Percentiles rank a stretch among this genome's conserved stretches.
These are phyloP conservation scores for Tretioscincus oriximinensis DNA, from an alignment of 2,113 vertebrate genomes.

Conservation along the genomic window DNA sequence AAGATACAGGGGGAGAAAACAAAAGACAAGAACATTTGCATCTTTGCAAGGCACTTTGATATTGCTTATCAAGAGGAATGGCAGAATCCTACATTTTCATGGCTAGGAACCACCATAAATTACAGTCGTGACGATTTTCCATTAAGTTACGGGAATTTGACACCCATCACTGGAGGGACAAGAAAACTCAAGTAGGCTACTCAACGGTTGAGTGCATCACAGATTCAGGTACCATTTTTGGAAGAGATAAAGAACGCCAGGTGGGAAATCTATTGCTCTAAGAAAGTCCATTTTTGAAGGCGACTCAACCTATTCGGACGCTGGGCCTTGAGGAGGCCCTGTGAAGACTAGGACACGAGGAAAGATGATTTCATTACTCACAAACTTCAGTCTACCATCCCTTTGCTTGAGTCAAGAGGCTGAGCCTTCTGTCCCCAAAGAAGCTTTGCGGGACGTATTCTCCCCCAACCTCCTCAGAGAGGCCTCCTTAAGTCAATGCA, in stretches of 20 bases:
- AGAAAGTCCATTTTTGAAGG: slow-evolving; percentile 15
- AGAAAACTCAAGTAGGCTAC: not conserved
- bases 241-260: slow-evolving; percentile 50
- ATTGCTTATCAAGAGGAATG: slow-evolving; percentile 78
- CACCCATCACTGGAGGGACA: no score
- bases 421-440: no score
- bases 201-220: slow-evolving; percentile 57
- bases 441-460: not conserved
- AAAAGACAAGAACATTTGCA: slow-evolving; percentile 23
- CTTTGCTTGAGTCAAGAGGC: no score
- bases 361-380: not conserved
- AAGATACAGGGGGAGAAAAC: slow-evolving; percentile 5
- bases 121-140: slow-evolving; percentile 67
- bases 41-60: slow-evolving; percentile 78
- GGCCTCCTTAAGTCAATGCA: slow-evolving; percentile 46
- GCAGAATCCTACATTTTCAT: slow-evolving; percentile 70
- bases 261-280: slow-evolving; percentile 44
- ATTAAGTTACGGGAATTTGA: slow-evolving; percentile 51
- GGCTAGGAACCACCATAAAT: slow-evolving; percentile 40
- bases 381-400: no score
- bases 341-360: not conserved
- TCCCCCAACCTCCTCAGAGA: not conserved
- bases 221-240: slow-evolving; percentile 65
- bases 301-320: slow-evolving; percentile 32
- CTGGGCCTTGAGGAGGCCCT: slow-evolving; percentile 19